Percentiles rank a stretch among this genome's conserved stretches.
These are phyloP conservation scores for Hirtodrosophila duncani DNA, from an alignment of 2,888 invertebrate genomes.

Conservation along the genomic window DNA sequence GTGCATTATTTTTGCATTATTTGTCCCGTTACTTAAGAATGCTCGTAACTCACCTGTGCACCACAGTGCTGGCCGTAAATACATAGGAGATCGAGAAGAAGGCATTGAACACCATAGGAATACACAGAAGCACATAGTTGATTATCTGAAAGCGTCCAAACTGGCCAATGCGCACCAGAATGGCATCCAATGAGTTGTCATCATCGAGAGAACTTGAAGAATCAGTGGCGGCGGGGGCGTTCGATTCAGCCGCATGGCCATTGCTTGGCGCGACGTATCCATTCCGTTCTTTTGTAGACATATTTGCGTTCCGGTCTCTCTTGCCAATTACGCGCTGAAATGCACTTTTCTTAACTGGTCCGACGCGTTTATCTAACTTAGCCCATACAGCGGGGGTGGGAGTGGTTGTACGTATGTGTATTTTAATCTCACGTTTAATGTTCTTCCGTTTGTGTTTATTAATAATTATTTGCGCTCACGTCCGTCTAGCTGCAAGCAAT, in stretches of 20 bases:
- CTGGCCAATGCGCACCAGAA: slow-evolving; percentile 79
- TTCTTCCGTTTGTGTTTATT: too few species aligned
- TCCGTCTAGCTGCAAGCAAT: too few species aligned
- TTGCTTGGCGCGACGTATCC: slow-evolving; percentile 20
- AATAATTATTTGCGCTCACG: too few species aligned
- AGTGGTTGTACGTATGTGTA: too few species aligned
- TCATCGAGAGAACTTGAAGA: slow-evolving; percentile 33
- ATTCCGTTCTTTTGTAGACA: too few species aligned
- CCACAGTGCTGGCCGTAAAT: slow-evolving; percentile 84
- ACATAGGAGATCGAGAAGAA: slow-evolving; percentile 84
- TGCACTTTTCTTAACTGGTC: slow-evolving; percentile 59
- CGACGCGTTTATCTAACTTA: too few species aligned
- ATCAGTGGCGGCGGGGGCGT: background rate
- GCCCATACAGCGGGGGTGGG: too few species aligned
- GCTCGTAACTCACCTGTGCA: slow-evolving; percentile 81
- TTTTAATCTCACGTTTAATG: too few species aligned
- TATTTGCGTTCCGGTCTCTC: slow-evolving; percentile 2
- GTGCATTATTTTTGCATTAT: background rate
- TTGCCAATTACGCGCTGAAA: slow-evolving; percentile 43
- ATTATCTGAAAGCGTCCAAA: slow-evolving; percentile 83
- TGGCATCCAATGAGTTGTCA: slow-evolving; percentile 62
- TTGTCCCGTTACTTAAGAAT: background rate
- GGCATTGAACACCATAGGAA: slow-evolving; percentile 83
- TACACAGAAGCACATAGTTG: slow-evolving; percentile 81
- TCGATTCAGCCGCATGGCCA: slow-evolving; percentile 27